Conservation (phyloP, 35 echinoderm and acorn worm species). For the Chiridota heheva region DNA sequence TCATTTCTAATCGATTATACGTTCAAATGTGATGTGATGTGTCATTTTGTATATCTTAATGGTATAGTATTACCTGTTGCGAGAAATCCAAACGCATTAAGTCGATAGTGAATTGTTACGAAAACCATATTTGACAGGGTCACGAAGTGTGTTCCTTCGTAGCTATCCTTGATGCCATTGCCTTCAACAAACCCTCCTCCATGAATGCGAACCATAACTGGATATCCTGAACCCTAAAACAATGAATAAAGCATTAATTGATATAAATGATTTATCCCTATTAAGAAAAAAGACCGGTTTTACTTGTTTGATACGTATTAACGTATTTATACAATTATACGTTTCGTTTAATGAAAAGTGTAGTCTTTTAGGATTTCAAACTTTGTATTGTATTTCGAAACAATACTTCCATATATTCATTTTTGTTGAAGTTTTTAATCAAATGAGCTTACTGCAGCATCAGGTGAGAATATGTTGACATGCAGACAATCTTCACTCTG, state of each 20-base stretch:
- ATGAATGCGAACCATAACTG: conserved; percentile 1
- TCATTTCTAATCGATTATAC: too few relatives aligned
- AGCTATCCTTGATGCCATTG: neutral
- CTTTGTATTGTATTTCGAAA: neutral
- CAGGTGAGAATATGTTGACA: conserved; percentile 37
- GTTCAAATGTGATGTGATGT: too few relatives aligned
- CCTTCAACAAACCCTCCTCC: neutral
- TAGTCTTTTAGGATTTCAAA: too few relatives aligned
- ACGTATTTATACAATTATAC: neutral
- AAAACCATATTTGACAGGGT: neutral
- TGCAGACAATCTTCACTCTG: conserved; percentile 60
- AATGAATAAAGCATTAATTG: neutral
- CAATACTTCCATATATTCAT: neutral
- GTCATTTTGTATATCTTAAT: too few relatives aligned
- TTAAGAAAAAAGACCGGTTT: neutral
- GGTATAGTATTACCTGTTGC: neutral
- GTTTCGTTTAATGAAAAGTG: too few relatives aligned
- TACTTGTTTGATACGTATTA: neutral
- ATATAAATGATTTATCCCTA: too few relatives aligned
- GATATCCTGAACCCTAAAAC: too few relatives aligned
- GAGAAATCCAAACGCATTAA: neutral
- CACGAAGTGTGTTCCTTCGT: neutral
- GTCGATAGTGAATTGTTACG: neutral
- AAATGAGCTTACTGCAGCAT: conserved; percentile 19
- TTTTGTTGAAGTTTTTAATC: too few relatives aligned